Percentiles rank a stretch among this genome's conserved stretches.
Evolutionary conservation across 1,140 invertebrate genomes (phyloP).

Genomic region (Eumeta japonica): DNA sequence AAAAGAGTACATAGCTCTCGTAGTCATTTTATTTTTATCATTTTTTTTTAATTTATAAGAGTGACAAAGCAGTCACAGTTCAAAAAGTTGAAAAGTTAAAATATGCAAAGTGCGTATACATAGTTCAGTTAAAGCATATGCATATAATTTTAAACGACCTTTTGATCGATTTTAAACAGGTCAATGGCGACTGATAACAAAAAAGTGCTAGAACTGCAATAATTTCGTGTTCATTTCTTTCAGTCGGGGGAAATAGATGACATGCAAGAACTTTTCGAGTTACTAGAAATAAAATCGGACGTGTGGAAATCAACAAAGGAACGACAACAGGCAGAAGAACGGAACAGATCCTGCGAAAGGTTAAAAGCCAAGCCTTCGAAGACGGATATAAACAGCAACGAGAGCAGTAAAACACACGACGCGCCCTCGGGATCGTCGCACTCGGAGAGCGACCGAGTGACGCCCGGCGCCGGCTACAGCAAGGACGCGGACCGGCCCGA

Average conservation of each 20-base stretch:
- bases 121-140: too few relatives aligned
- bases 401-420: slow-evolving; percentile 61
- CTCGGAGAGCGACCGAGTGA: slow-evolving; percentile 50
- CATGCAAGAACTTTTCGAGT: slow-evolving; percentile 75
- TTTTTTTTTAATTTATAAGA: too few relatives aligned
- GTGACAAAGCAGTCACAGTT: too few relatives aligned
- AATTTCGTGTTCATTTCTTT: slow-evolving; percentile 29
- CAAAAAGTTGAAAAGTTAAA: too few relatives aligned
- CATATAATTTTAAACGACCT: too few relatives aligned
- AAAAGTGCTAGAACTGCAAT: too few relatives aligned
- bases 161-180: too few relatives aligned
- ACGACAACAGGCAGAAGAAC: slow-evolving; percentile 53
- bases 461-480: slow-evolving; percentile 47
- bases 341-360: slow-evolving; percentile 52
- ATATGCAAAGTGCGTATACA: too few relatives aligned
- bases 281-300: slow-evolving; percentile 80
- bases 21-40: too few relatives aligned
- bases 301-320: slow-evolving; percentile 65
- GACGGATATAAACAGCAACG: slow-evolving; percentile 62
- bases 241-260: slow-evolving; percentile 78
- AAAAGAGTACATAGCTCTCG: too few relatives aligned
- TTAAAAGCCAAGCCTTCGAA: slow-evolving; percentile 61
- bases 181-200: too few relatives aligned
- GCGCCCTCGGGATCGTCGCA: slow-evolving; percentile 48
- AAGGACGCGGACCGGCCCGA: slow-evolving; percentile 42